phyloP scores from a whole-genome alignment of 2,113 vertebrate genomes.

The Calyptomena viridis region DNA sequence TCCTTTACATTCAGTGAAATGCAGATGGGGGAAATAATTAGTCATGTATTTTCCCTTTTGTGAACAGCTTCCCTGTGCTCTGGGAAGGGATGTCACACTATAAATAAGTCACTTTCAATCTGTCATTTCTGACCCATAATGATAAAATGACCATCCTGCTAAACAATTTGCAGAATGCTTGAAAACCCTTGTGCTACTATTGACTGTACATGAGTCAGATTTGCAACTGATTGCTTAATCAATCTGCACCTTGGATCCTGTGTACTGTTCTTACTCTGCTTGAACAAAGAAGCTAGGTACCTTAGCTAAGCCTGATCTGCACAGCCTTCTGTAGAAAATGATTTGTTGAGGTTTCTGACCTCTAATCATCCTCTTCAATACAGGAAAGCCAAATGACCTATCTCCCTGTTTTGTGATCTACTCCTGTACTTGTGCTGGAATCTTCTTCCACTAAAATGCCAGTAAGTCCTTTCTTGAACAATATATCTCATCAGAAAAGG shows the following conservation, averaged over 20 bases:
- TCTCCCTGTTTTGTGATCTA: neutral
- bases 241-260: neutral
- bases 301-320: neutral
- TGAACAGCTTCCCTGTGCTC: slow-evolving; percentile 14
- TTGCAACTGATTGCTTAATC: slow-evolving; percentile 21
- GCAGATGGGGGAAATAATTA: slow-evolving; percentile 33
- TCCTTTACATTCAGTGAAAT: neutral
- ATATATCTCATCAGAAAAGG: neutral
- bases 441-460: neutral
- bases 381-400: neutral
- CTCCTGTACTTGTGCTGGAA: neutral
- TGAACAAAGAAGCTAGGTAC: neutral
- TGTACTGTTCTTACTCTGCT: neutral
- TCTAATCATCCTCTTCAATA: neutral
- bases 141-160: neutral
- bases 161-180: neutral
- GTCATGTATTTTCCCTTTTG: slow-evolving; percentile 7
- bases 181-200: neutral
- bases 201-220: slow-evolving; percentile 24
- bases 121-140: slow-evolving; percentile 34
- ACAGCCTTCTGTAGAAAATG: neutral
- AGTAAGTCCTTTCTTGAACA: neutral
- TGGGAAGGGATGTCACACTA: neutral
- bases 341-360: neutral
- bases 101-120: slow-evolving; percentile 32